Evolutionary conservation across 1,140 invertebrate genomes (phyloP).

Genomic region (Bradynema listronoti): DNA sequence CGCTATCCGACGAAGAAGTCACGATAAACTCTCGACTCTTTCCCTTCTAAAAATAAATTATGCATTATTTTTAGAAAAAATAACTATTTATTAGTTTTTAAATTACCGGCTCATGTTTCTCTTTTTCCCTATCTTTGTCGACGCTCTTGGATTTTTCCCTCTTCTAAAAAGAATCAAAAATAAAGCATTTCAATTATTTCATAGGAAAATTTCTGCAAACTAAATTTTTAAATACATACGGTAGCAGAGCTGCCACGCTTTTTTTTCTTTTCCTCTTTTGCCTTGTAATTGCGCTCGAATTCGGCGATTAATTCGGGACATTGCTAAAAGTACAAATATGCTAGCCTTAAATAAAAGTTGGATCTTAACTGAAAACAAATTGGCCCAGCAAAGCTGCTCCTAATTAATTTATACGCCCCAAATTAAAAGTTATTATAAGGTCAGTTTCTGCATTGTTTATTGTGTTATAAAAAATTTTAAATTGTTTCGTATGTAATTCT

Average conservation of each 20-base stretch:
- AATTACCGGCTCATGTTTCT: neutral
- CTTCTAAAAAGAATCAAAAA: neutral
- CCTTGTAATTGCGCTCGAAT: constrained; percentile 15
- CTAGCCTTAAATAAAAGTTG: neutral
- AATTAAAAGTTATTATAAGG: neutral
- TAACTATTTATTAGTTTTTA: neutral
- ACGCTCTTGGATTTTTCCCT: neutral
- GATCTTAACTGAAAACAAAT: neutral
- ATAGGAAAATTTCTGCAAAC: neutral
- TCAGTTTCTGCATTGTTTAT: neutral
- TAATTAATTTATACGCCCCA: neutral
- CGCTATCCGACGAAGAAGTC: neutral
- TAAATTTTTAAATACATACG: neutral
- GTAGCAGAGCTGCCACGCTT: neutral
- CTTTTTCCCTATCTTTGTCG: neutral
- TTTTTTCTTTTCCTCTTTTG: constrained; percentile 8
- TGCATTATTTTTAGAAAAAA: neutral
- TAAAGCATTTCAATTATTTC: neutral
- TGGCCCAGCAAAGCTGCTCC: neutral
- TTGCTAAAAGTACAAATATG: neutral
- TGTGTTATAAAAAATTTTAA: neutral
- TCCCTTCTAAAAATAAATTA: neutral
- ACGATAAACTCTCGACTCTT: neutral
- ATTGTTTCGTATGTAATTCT: neutral
- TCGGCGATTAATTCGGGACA: constrained; percentile 21